Base-by-base conservation (phyloP, 2,113 vertebrate species). In the Cricetomys ansorgei region DNA sequence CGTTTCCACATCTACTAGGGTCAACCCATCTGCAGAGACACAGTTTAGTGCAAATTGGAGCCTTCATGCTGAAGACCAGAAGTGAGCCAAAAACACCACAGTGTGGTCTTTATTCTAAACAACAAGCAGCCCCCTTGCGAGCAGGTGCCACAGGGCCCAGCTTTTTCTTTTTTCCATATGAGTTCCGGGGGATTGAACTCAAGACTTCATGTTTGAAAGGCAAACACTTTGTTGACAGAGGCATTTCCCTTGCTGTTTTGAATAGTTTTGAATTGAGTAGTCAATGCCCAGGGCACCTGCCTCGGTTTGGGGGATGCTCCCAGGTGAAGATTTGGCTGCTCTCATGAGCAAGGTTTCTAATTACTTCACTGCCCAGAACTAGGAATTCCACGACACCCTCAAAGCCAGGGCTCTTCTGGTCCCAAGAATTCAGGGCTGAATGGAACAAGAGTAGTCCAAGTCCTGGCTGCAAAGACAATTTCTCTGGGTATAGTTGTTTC, bases 301-400 rank as follows among this genome's bases (percentile, higher is more conserved):
- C 65, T 65, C 11, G 5, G 50, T 11, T 27, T 62, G 7, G 15
- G 69, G 31, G 1, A 40, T 0, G 64, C 69, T 90, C 34, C n/a
- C 1, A 0, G 12, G 34, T 6, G 4, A 45, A n/a, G 34, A 34
- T 15, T 6, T 13, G 0, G 45, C 0, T 1, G 34, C 7, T 34
- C 59, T 27, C 37, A 0, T 2, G 34, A 1, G 2, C 11, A 10
- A 70, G 88, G 23, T 48, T 85, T 45, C 53, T 48, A 48, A 21
- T 43, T 9, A 34, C 43, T 29, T 10, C 0, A 0, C 7, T n/a
- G 27, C 34, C 4, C 40, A 55, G 75, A n/a, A 1, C 59, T 19
- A 43, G 64, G 57, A 7, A 29, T 7, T 2, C 27, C 8, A 2
- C 1, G 19, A 37, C 29, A 7, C 43, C 31, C 25, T 43, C 23